A percentile compares a stretch with the other conserved stretches of the same genome.
These are phyloP conservation scores for Drosophila cardini DNA, from an alignment of 1,140 invertebrate genomes.

Conservation along the genomic window DNA sequence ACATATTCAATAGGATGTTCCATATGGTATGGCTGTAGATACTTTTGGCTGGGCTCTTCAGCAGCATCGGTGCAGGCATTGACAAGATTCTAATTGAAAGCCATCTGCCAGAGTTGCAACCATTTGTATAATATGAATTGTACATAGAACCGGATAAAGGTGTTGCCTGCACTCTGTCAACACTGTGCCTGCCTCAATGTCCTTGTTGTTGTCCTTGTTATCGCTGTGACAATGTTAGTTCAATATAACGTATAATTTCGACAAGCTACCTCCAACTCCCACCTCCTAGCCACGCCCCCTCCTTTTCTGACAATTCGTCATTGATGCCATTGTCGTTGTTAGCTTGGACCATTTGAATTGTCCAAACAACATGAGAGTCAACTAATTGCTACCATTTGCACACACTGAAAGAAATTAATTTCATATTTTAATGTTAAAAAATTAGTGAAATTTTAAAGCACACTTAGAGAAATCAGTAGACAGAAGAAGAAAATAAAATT, in stretches of 20 bases:
- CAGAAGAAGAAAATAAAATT: too few species aligned
- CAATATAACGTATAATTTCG: slow-evolving; percentile 55
- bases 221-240: slow-evolving; percentile 39
- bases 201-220: slow-evolving; percentile 7
- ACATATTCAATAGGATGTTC: slow-evolving; percentile 45
- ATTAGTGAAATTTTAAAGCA: too few species aligned
- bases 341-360: slow-evolving; percentile 1
- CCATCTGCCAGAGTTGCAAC: slow-evolving; percentile 35
- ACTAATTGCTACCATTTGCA: slow-evolving; percentile 11
- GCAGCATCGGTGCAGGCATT: slow-evolving; percentile 36
- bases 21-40: background rate
- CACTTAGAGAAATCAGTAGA: too few species aligned
- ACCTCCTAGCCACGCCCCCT: background rate
- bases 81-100: slow-evolving; percentile 60
- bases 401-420: background rate
- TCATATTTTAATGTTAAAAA: too few species aligned
- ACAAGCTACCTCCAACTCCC: slow-evolving; percentile 12
- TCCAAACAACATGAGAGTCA: background rate
- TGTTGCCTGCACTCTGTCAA: slow-evolving; percentile 24
- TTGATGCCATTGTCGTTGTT: slow-evolving; percentile 17
- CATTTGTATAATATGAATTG: slow-evolving; percentile 46
- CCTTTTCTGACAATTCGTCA: background rate
- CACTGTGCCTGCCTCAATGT: slow-evolving; percentile 5
- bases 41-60: slow-evolving; percentile 23
- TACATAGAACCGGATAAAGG: slow-evolving; percentile 33